A percentile compares a stretch with the other conserved stretches of the same genome.
phyloP scores from a whole-genome alignment of 2,797 vertebrate species.

The Ficedula albicollis region DNA sequence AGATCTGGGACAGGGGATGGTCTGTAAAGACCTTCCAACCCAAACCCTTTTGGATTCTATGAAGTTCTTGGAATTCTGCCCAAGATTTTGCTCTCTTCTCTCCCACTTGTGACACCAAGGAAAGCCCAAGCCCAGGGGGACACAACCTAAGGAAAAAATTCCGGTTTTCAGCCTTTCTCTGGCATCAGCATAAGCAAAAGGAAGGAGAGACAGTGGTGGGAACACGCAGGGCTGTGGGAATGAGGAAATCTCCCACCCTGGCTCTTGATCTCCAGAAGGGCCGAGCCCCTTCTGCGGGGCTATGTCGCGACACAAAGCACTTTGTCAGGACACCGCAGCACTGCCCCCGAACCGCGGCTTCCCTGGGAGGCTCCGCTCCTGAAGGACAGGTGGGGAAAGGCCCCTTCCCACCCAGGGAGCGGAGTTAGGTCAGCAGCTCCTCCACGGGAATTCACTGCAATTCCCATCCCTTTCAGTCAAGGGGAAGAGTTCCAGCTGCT shows the following conservation, averaged over 20 bases:
- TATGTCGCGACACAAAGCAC: fast-evolving
- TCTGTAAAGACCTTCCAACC: neutral
- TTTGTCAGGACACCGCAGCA: neutral
- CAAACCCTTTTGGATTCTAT: neutral
- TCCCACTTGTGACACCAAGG: neutral
- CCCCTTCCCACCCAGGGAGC: neutral
- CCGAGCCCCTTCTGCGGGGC: fast-evolving
- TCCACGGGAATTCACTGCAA: neutral
- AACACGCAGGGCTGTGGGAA: neutral
- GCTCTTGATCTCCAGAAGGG: neutral
- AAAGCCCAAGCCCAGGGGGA: neutral
- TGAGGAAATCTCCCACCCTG: neutral
- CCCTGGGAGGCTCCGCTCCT: neutral
- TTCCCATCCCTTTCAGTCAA: neutral
- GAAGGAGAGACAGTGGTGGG: neutral
- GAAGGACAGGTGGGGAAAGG: neutral
- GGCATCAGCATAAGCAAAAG: fast-evolving
- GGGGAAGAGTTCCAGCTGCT: neutral
- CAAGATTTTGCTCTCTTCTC: neutral
- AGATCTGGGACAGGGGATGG: neutral
- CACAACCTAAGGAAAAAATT: neutral
- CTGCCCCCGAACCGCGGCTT: fast-evolving
- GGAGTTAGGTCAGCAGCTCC: neutral
- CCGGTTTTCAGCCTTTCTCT: fast-evolving
- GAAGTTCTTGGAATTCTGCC: neutral